Percentiles rank a stretch among this genome's conserved stretches.
Evolutionary conservation across 2,888 invertebrate species (phyloP).

Genomic region (Acleris emargana): DNA sequence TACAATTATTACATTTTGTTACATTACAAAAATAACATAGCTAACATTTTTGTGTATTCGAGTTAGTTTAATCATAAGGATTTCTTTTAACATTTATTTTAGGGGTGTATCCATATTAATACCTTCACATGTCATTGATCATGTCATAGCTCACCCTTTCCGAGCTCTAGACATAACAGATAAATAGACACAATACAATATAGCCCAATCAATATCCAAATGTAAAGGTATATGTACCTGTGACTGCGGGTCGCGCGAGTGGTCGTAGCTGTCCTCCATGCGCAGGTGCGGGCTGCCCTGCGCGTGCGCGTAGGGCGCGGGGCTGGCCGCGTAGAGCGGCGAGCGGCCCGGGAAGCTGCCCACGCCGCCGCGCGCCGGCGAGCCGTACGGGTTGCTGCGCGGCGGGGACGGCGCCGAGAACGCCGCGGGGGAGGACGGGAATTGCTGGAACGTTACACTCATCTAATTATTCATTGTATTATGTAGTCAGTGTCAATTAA

Average conservation of each 20-base stretch:
- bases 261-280: conserved; percentile 46
- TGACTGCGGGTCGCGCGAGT: conserved; percentile 49
- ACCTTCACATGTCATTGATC: no score
- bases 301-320: conserved; percentile 57
- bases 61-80: no score
- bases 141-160: no score
- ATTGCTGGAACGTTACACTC: conserved; percentile 46
- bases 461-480: no score
- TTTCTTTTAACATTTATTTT: no score
- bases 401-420: conserved; percentile 57
- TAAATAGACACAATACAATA: no score
- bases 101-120: no score
- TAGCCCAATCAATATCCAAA: background rate
- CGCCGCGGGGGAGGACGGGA: conserved; percentile 64
- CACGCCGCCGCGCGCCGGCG: conserved; percentile 51
- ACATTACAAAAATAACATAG: no score
- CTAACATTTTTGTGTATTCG: no score
- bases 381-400: conserved; percentile 49
- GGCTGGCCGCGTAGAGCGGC: conserved; percentile 64
- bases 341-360: conserved; percentile 58
- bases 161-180: no score
- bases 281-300: conserved; percentile 45
- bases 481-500: no score
- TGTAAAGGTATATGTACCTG: conserved; percentile 38
- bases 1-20: no score